These are phyloP conservation scores for Varanus salvator DNA, from an alignment of 2,113 vertebrate species.

Conservation along the genomic window DNA sequence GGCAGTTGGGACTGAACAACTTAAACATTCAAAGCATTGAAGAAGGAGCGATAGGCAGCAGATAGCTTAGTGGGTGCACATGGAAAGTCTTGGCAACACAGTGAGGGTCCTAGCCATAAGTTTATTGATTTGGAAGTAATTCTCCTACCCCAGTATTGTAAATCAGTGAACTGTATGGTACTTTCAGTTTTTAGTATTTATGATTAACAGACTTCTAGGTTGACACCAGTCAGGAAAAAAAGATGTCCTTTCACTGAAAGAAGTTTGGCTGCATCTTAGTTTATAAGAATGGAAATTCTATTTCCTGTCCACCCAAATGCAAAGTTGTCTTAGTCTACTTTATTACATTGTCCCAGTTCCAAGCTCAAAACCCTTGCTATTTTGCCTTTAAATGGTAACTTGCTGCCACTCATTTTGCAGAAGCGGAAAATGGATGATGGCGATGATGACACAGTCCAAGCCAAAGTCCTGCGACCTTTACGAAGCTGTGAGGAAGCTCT, in stretches of 20 bases:
- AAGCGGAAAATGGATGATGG: conserved; percentile 84
- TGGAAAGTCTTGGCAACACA: not conserved
- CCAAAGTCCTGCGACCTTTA: conserved; percentile 82
- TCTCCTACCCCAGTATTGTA: not conserved
- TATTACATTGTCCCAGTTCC: not conserved
- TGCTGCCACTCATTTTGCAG: conserved; percentile 35
- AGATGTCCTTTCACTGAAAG: not conserved
- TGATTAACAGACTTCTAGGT: not conserved
- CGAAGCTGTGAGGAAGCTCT: conserved; percentile 83
- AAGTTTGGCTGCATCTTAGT: not conserved
- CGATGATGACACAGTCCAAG: conserved; percentile 76
- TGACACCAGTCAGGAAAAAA: not conserved
- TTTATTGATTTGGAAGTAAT: not conserved
- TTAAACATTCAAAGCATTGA: not conserved
- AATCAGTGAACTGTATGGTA: not conserved
- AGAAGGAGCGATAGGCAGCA: not conserved
- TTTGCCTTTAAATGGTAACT: not conserved
- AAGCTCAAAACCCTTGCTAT: accelerated
- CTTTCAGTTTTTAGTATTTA: not conserved
- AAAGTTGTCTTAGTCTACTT: not conserved
- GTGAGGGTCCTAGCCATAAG: not conserved
- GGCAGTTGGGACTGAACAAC: not conserved
- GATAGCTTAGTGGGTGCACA: not conserved
- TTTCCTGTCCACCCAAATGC: not conserved
- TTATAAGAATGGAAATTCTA: not conserved